These are phyloP conservation scores for Smutsia gigantea DNA, from an alignment of 2,797 vertebrate genomes.

Conservation along the genomic window DNA sequence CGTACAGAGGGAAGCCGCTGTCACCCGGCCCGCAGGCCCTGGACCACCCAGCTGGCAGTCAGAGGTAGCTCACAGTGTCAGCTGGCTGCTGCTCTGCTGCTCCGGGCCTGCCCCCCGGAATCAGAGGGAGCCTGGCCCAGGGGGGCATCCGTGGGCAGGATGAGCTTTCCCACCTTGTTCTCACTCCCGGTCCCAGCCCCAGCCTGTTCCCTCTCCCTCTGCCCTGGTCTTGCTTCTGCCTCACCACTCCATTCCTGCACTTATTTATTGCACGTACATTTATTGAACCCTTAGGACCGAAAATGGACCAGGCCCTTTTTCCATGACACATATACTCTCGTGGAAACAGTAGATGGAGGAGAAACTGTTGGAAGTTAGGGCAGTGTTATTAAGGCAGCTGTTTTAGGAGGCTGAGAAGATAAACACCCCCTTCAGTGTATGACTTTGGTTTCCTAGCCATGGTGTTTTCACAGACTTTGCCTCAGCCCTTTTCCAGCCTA, in stretches of 20 bases:
- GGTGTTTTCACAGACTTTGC: background rate
- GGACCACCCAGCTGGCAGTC: background rate
- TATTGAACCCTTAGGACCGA: rapidly evolving
- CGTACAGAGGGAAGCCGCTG: rapidly evolving
- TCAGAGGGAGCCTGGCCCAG: too few relatives aligned
- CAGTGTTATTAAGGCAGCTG: background rate
- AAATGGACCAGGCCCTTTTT: rapidly evolving
- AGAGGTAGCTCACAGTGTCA: slow-evolving; percentile 29
- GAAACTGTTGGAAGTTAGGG: rapidly evolving
- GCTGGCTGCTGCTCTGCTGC: background rate
- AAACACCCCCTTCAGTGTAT: rapidly evolving
- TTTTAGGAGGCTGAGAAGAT: rapidly evolving
- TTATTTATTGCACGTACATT: background rate
- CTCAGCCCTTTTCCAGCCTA: rapidly evolving
- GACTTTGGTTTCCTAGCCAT: background rate
- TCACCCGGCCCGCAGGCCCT: background rate
- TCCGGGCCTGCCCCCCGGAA: too few relatives aligned
- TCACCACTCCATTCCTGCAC: rapidly evolving
- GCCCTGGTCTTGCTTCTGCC: background rate
- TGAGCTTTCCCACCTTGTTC: rapidly evolving
- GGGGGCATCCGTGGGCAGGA: too few relatives aligned
- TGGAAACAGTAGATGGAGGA: background rate
- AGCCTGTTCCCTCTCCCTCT: too few relatives aligned
- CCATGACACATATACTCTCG: rapidly evolving
- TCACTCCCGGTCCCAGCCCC: rapidly evolving